phyloP scores from a whole-genome alignment of 2,888 invertebrate genomes.

The Pseudococcus longispinus region DNA sequence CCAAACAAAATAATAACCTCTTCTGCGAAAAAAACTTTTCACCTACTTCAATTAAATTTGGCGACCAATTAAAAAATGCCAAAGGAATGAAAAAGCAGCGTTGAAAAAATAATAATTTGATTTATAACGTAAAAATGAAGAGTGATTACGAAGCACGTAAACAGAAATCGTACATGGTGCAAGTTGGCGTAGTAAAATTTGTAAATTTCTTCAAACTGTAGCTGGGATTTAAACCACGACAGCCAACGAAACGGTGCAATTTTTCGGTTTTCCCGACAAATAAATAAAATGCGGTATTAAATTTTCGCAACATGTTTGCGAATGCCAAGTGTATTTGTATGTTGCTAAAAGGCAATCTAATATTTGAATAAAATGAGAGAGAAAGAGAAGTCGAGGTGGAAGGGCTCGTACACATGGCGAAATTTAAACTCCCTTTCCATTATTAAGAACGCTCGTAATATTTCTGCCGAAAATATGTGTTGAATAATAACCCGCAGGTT shows the following conservation, averaged over 20 bases:
- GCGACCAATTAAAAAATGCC: background rate
- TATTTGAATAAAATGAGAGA: background rate
- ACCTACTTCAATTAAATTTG: constrained; percentile 3
- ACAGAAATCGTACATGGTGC: background rate
- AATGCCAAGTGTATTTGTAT: background rate
- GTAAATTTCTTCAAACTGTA: background rate
- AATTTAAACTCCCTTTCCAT: constrained; percentile 20
- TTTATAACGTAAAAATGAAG: constrained; percentile 15
- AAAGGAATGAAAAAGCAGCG: background rate
- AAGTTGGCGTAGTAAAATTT: background rate
- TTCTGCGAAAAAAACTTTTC: background rate
- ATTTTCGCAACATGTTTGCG: constrained; percentile 5
- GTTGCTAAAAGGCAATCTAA: constrained; percentile 8
- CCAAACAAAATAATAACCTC: background rate
- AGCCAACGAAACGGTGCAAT: background rate
- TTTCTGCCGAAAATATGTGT: constrained; percentile 28
- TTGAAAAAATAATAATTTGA: background rate
- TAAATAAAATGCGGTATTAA: constrained; percentile 28
- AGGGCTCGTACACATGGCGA: background rate
- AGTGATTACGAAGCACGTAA: background rate
- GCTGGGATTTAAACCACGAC: background rate
- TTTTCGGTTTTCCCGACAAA: constrained; percentile 25
- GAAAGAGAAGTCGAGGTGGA: background rate
- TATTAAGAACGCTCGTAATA: background rate
- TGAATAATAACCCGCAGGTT: constrained; percentile 39